Conservation (phyloP, 2,888 invertebrate genomes). For the Heteromyza rotundicornis region DNA sequence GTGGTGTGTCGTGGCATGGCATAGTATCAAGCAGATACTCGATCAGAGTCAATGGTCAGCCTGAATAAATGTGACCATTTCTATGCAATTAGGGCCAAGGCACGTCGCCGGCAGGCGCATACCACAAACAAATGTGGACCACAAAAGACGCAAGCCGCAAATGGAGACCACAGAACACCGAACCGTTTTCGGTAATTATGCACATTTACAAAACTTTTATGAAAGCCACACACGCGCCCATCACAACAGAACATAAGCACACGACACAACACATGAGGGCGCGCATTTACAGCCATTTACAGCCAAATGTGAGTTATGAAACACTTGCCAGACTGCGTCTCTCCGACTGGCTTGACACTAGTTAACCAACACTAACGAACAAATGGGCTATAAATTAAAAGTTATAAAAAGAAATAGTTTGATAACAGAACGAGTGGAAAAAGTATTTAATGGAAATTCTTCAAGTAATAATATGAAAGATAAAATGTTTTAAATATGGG, state of each 20-base stretch:
- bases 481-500: neutral
- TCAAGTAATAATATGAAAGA: neutral
- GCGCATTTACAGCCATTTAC: too few species aligned
- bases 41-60: neutral
- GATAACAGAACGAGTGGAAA: too few species aligned
- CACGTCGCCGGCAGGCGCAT: neutral
- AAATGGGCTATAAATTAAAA: neutral
- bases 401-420: too few species aligned
- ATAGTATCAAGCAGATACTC: too few species aligned
- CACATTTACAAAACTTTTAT: neutral
- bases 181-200: neutral
- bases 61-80: neutral
- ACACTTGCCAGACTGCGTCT: too few species aligned
- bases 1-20: too few species aligned
- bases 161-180: too few species aligned
- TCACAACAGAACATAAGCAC: neutral
- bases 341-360: too few species aligned
- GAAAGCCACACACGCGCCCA: neutral
- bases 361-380: too few species aligned
- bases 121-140: neutral
- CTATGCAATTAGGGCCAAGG: neutral
- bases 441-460: neutral
- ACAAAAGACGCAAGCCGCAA: neutral
- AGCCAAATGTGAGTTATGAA: too few species aligned
- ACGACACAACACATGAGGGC: neutral